phyloP scores from a whole-genome alignment of 1,140 invertebrate species.

The Drosophila virilis region DNA sequence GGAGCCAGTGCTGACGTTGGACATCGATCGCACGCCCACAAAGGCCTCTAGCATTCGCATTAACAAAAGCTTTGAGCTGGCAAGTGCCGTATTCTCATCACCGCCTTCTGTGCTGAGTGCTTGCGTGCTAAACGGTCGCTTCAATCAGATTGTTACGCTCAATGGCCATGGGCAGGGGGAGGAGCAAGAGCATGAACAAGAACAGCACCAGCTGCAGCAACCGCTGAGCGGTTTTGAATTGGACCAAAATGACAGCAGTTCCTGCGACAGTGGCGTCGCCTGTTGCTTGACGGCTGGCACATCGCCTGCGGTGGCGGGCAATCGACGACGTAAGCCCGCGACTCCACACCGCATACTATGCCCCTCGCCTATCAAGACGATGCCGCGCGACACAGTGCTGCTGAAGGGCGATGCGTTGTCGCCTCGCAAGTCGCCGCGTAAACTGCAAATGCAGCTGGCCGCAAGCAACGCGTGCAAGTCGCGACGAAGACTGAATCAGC shows the following conservation, averaged over 20 bases:
- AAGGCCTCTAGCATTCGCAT: slow-evolving; percentile 82
- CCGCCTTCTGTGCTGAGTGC: slow-evolving; percentile 66
- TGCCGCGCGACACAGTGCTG: slow-evolving; percentile 37
- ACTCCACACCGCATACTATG: slow-evolving; percentile 83
- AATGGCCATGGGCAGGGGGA: slow-evolving; percentile 47
- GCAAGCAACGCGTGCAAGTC: slow-evolving; percentile 63
- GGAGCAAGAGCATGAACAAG: slow-evolving; percentile 27
- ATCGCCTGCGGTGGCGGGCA: slow-evolving; percentile 35
- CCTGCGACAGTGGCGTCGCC: slow-evolving; percentile 83
- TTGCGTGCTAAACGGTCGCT: slow-evolving; percentile 74
- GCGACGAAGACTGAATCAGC: slow-evolving; percentile 82
- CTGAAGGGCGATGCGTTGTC: slow-evolving; percentile 49
- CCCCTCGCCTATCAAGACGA: slow-evolving; percentile 78
- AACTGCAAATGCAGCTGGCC: slow-evolving; percentile 58
- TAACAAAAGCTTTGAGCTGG: slow-evolving; percentile 76
- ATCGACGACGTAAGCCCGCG: slow-evolving; percentile 73
- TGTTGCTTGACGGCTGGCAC: slow-evolving; percentile 43
- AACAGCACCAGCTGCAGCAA: slow-evolving; percentile 14
- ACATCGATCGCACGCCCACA: slow-evolving; percentile 82
- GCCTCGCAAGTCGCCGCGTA: slow-evolving; percentile 72
- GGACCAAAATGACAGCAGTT: slow-evolving; percentile 80
- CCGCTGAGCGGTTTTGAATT: slow-evolving; percentile 50
- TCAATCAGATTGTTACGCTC: slow-evolving; percentile 80
- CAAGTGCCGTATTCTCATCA: slow-evolving; percentile 73
- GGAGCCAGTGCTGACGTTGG: slow-evolving; percentile 78